phyloP scores from a whole-genome alignment of 2,797 vertebrate genomes.

The Sarcoramphus papa region DNA sequence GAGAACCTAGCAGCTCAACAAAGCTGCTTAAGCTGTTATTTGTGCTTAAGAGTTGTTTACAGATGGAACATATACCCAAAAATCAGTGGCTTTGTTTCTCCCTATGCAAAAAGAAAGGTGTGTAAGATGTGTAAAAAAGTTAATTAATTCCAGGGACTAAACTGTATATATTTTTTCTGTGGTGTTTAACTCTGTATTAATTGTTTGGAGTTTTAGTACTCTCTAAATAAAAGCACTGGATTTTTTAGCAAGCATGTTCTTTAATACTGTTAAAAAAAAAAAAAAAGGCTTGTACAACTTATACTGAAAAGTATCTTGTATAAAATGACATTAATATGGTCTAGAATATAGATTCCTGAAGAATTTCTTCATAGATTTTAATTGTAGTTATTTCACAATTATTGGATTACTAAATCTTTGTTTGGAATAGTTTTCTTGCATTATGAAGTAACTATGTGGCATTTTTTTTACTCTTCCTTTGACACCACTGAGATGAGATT shows the following conservation, averaged over 20 bases:
- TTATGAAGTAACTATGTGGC: neutral
- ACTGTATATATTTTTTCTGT: neutral
- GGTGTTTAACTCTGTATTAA: neutral
- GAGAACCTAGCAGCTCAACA: neutral
- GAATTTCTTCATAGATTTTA: neutral
- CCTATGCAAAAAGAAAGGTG: neutral
- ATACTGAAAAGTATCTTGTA: neutral
- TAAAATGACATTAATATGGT: neutral
- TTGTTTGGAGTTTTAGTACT: neutral
- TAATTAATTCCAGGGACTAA: neutral
- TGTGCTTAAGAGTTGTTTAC: neutral
- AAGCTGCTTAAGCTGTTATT: neutral
- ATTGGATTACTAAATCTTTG: neutral
- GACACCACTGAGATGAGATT: conserved; percentile 58
- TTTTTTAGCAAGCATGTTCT: neutral
- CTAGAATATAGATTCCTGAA: neutral
- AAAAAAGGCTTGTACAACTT: neutral
- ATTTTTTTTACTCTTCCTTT: conserved; percentile 45
- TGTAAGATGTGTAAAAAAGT: neutral
- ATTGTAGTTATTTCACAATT: neutral
- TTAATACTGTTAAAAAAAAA: neutral
- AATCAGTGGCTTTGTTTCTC: neutral
- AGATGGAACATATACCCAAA: neutral
- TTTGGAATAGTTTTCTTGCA: neutral
- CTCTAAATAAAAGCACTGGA: neutral